A percentile compares a stretch with the other conserved stretches of the same genome.
Evolutionary conservation across 2,888 invertebrate species (phyloP).

Genomic region (Eupithecia dodoneata): DNA sequence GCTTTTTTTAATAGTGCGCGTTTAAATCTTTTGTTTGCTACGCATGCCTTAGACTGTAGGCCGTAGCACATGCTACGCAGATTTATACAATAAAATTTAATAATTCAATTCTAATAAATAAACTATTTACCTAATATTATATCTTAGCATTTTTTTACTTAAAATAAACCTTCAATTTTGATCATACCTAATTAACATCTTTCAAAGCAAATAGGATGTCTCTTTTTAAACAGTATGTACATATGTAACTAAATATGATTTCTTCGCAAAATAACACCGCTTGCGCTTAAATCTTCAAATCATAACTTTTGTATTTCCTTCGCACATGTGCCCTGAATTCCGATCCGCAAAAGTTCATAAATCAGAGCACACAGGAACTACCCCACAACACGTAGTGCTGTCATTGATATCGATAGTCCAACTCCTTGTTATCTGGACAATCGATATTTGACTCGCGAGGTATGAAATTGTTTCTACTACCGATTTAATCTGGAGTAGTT

Average conservation of each 20-base stretch:
- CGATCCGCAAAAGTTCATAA: background rate
- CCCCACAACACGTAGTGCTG: constrained; percentile 48
- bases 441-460: constrained; percentile 51
- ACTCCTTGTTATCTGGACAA: constrained; percentile 49
- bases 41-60: background rate
- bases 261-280: no score
- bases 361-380: constrained; percentile 17
- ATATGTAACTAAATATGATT: no score
- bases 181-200: no score
- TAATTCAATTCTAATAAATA: no score
- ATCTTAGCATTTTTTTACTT: no score
- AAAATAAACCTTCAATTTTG: no score
- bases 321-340: background rate
- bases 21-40: background rate
- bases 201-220: background rate
- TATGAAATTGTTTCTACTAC: constrained; percentile 49
- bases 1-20: background rate
- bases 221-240: no score
- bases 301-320: no score
- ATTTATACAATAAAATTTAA: no score
- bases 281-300: no score
- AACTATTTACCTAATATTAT: no score
- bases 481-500: constrained; percentile 45
- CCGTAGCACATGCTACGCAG: background rate
- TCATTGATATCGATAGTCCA: constrained; percentile 55